Evolutionary conservation across 2,113 vertebrate species (phyloP).

Genomic region (Melanostigma gelatinosum): DNA sequence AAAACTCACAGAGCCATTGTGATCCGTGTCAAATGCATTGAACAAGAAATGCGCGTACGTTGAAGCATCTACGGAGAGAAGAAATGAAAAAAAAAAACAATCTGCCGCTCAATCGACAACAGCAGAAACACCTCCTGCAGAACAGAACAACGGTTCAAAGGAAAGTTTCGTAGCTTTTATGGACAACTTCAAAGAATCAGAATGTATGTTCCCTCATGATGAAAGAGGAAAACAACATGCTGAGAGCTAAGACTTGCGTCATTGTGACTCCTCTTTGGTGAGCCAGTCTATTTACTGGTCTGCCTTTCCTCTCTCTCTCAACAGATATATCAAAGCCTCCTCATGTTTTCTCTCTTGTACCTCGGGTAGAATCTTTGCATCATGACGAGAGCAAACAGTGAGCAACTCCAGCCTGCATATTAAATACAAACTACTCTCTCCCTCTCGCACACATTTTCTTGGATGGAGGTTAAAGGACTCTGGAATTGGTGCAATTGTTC

Average conservation of each 20-base stretch:
- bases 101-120: background rate
- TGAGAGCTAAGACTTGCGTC: slow-evolving; percentile 29
- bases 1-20: slow-evolving; percentile 98
- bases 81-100: slow-evolving; percentile 5
- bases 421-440: slow-evolving; percentile 6
- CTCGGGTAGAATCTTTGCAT: slow-evolving; percentile 46
- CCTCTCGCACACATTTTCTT: background rate
- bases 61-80: slow-evolving; percentile 89
- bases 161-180: background rate
- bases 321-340: slow-evolving; percentile 63
- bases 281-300: slow-evolving; percentile 34
- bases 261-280: slow-evolving; percentile 25
- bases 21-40: slow-evolving; percentile 98
- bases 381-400: slow-evolving; percentile 41
- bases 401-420: slow-evolving; percentile 13
- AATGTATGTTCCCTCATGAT: background rate
- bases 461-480: slow-evolving; percentile 1
- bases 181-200: slow-evolving; percentile 41
- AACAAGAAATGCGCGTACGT: slow-evolving; percentile 99
- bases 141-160: slow-evolving; percentile 14
- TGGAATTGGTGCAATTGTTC: slow-evolving; percentile 10
- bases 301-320: slow-evolving; percentile 38
- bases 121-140: background rate
- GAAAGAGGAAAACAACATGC: slow-evolving; percentile 21
- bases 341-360: slow-evolving; percentile 43